Evolutionary conservation across 1,140 invertebrate genomes (phyloP), one percentile per base, ranked within the genome.

Genomic region (Zaprionus capensis): DNA sequence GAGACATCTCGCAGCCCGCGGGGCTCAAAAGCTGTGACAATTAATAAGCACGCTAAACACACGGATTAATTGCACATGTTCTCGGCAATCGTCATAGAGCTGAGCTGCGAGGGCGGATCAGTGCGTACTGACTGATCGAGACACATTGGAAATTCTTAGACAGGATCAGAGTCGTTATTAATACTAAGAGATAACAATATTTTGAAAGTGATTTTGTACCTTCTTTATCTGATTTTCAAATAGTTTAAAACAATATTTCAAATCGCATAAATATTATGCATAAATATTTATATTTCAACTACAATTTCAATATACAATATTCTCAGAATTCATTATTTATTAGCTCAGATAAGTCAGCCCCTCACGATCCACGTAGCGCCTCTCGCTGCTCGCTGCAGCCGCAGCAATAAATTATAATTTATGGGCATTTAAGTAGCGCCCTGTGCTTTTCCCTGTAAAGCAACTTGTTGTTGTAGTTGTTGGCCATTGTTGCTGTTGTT

Each of bases 1-100:
- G 12, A 28, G 34, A 65, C 64, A 71, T 71, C 36, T 34, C 63
- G 51, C 71, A 82, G 59, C 57, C 84, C 38, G 49, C 38, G 49
- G 5, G 22, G 17, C 17, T 56, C 24, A 24, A 76, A 71, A 76
- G 72, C 80, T 76, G 71, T 82, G 79, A 90, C 85, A 90, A 91
- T 91, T 91, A 87, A 91, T 91, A 90, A 83, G 84, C 71, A 80
- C 61, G 71, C 81, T 82, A 85, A 91, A 77, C 80, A 78, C 64
- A 66, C 80, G 85, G 91, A 91, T 91, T 91, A 91, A 91, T 91
- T 91, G 91, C 91, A 80, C 78, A 91, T 91, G 91, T 91, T 92
- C 46, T 28, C 57, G 41, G 7, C 41, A 46, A 46, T 17, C n/a
- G 41, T 46, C 41, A 46, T 17, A 46, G 41, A 46, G n/a, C 38